phyloP scores from a whole-genome alignment of 2,888 invertebrate genomes.

The Dinocampus coccinellae region DNA sequence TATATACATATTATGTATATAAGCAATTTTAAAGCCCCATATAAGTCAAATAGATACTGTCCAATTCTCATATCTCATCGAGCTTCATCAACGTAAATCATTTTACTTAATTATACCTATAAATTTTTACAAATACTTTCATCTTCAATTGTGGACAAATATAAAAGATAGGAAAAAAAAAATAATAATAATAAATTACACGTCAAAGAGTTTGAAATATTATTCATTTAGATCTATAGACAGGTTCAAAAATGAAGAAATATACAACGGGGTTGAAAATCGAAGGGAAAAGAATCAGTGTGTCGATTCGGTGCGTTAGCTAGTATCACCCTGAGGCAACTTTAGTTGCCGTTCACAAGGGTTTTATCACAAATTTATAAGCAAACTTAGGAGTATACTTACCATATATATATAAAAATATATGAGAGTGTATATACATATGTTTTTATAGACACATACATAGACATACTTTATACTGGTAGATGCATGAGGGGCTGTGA shows the following conservation, averaged over 20 bases:
- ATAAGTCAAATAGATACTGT: constrained; percentile 52
- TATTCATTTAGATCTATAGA: constrained; percentile 7
- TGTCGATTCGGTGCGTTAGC: constrained; percentile 30
- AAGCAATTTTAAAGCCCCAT: neutral
- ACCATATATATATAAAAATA: neutral
- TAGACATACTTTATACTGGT: neutral
- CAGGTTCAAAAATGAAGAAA: neutral
- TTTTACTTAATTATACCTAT: constrained; percentile 53
- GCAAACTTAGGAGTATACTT: constrained; percentile 20
- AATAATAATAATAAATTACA: neutral
- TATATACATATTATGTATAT: too few relatives aligned
- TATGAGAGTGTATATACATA: neutral
- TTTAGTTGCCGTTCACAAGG: constrained; percentile 6
- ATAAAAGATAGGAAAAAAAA: neutral
- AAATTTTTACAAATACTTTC: constrained; percentile 24
- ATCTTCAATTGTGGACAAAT: neutral
- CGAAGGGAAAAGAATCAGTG: constrained; percentile 24
- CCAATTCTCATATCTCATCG: constrained; percentile 67
- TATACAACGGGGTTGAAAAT: neutral
- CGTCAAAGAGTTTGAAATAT: neutral
- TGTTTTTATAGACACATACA: neutral
- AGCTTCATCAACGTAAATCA: constrained; percentile 51
- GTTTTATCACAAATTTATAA: constrained; percentile 37
- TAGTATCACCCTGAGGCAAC: constrained; percentile 16
- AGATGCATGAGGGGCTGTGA: neutral